phyloP scores from a whole-genome alignment of 2,797 vertebrate species.

The Artibeus lituratus region DNA sequence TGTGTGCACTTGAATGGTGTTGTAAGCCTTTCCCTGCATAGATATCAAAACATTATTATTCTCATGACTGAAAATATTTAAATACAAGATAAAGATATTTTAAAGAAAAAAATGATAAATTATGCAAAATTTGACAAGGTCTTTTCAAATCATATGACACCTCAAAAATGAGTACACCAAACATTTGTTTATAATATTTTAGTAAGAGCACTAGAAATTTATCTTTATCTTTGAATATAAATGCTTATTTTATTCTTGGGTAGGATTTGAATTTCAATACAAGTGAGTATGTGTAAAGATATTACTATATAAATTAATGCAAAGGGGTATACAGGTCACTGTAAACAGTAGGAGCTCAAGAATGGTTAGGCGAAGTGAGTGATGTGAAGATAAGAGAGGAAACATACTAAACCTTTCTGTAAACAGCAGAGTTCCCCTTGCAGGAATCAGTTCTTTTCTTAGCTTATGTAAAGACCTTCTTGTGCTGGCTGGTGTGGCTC shows the following conservation, averaged over 20 bases:
- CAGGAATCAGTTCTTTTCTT: background rate
- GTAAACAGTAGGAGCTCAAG: background rate
- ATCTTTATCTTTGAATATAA: conserved; percentile 14
- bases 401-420: background rate
- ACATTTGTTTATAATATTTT: conserved; percentile 29
- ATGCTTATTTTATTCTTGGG: background rate
- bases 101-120: background rate
- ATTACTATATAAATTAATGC: background rate
- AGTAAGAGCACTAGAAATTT: background rate
- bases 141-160: background rate
- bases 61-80: background rate
- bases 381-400: background rate
- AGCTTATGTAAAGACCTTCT: background rate
- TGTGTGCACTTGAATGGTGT: background rate
- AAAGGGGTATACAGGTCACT: background rate
- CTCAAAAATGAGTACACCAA: background rate
- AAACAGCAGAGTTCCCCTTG: background rate
- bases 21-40: background rate
- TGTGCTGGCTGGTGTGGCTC: background rate
- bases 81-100: background rate
- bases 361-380: background rate
- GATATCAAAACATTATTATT: background rate
- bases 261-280: background rate
- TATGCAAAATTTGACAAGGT: background rate
- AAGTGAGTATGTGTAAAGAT: background rate